Evolutionary conservation across 2,888 invertebrate genomes (phyloP).

Genomic region (Drosophila longiperda): DNA sequence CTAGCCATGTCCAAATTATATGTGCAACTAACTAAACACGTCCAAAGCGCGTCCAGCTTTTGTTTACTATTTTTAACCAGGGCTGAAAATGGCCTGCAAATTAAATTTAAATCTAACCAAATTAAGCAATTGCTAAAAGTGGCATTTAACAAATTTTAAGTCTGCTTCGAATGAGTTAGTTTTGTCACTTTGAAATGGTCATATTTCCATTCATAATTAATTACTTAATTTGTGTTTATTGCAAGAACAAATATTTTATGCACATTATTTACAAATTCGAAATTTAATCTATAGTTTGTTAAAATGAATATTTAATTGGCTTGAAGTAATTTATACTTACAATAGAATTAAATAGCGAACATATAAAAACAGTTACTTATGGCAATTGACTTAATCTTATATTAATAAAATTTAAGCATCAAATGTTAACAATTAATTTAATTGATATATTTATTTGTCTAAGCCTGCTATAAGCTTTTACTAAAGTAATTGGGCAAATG

Average conservation of each 20-base stretch:
- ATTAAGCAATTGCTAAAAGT: neutral
- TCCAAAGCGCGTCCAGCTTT: slow-evolving; percentile 15
- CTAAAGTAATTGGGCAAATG: neutral
- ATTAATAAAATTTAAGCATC: neutral
- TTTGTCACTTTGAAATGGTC: too few species aligned
- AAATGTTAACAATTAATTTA: neutral
- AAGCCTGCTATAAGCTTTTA: neutral
- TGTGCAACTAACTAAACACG: slow-evolving; percentile 57
- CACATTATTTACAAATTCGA: neutral
- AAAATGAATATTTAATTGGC: too few species aligned
- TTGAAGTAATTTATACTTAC: too few species aligned
- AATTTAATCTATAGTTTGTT: too few species aligned
- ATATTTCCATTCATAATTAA: too few species aligned
- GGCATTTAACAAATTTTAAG: too few species aligned
- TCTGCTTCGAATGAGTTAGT: too few species aligned
- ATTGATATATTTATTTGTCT: neutral
- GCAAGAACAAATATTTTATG: neutral
- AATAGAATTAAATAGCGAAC: too few species aligned
- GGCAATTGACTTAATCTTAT: neutral
- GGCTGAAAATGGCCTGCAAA: slow-evolving; percentile 24
- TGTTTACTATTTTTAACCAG: slow-evolving; percentile 23
- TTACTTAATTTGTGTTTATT: neutral
- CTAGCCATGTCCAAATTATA: slow-evolving; percentile 16
- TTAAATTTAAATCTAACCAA: neutral
- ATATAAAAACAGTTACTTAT: neutral